Percentiles rank a stretch among this genome's conserved stretches.
Evolutionary conservation across 2,888 invertebrate genomes (phyloP).

Genomic region (Pseudeuparius sepicola): DNA sequence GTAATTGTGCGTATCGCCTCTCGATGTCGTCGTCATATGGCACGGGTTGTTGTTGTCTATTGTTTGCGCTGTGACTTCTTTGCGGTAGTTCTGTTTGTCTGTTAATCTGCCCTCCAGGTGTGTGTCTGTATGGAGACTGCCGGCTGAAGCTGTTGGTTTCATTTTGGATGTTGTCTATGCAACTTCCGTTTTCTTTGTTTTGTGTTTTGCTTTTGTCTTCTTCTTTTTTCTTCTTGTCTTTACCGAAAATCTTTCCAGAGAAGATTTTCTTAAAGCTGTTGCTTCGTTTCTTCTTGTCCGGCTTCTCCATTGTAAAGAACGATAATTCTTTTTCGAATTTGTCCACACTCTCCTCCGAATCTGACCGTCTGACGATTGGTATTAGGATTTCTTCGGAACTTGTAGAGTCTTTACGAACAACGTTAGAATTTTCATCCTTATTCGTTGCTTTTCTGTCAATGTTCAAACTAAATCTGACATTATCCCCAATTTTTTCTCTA

Average conservation of each 20-base stretch:
- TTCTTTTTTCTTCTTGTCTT: constrained; percentile 37
- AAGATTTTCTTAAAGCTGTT: constrained; percentile 35
- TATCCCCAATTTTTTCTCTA: constrained; percentile 14
- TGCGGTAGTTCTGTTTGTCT: constrained; percentile 12
- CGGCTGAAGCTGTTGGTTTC: constrained; percentile 32
- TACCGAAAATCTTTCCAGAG: constrained; percentile 31
- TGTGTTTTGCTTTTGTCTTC: constrained; percentile 32
- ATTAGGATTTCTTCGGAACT: constrained; percentile 25
- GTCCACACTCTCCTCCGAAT: constrained; percentile 33
- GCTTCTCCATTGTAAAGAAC: constrained; percentile 32
- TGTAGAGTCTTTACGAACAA: constrained; percentile 16
- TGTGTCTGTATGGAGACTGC: constrained; percentile 30
- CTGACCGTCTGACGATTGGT: constrained; percentile 26
- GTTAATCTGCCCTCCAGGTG: constrained; percentile 19
- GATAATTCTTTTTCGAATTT: constrained; percentile 31
- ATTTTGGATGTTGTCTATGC: constrained; percentile 34
- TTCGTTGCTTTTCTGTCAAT: constrained; percentile 18
- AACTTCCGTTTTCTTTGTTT: constrained; percentile 23
- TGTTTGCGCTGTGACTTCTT: constrained; percentile 18
- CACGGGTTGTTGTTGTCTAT: constrained; percentile 10
- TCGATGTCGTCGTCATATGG: constrained; percentile 23
- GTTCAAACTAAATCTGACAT: constrained; percentile 20
- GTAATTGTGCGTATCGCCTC: constrained; percentile 31
- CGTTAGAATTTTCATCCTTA: constrained; percentile 29
- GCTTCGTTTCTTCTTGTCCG: constrained; percentile 34